These are phyloP conservation scores for Drosophila rubida DNA, from an alignment of 2,888 invertebrate species.

Conservation along the genomic window DNA sequence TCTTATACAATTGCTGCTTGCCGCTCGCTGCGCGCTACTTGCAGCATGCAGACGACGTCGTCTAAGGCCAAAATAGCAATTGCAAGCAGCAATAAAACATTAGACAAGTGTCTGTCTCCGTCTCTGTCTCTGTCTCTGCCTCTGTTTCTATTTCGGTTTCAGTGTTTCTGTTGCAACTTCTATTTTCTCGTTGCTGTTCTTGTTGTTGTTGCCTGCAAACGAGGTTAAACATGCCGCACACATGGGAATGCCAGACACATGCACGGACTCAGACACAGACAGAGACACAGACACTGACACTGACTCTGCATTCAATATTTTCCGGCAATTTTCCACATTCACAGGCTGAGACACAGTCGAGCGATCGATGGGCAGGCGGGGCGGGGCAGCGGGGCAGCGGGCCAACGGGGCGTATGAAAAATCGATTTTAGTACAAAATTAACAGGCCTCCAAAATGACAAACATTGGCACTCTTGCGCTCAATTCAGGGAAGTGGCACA, in stretches of 20 bases:
- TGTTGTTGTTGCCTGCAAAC: slow-evolving; percentile 55
- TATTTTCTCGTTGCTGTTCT: background rate
- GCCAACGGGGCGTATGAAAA: slow-evolving; percentile 50
- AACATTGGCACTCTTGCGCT: slow-evolving; percentile 72
- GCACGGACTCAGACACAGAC: background rate
- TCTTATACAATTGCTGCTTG: slow-evolving; percentile 74
- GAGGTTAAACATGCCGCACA: slow-evolving; percentile 76
- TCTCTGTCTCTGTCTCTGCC: slow-evolving; percentile 11
- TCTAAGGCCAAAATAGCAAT: slow-evolving; percentile 43
- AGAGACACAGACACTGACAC: background rate
- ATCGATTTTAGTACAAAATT: slow-evolving; percentile 80
- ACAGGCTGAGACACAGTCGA: slow-evolving; percentile 27
- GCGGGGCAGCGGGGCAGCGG: background rate
- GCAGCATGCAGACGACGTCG: slow-evolving; percentile 28
- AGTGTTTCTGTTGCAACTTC: slow-evolving; percentile 36
- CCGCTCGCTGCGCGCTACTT: slow-evolving; percentile 34
- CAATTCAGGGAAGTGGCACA: slow-evolving; percentile 43
- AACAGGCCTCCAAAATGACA: slow-evolving; percentile 80
- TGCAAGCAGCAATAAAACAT: slow-evolving; percentile 74
- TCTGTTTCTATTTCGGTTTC: slow-evolving; percentile 16
- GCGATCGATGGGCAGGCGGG: slow-evolving; percentile 43
- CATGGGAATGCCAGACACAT: slow-evolving; percentile 60
- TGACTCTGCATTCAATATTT: slow-evolving; percentile 73
- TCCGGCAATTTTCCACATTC: slow-evolving; percentile 67
- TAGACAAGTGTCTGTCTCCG: slow-evolving; percentile 67